Evolutionary conservation across 2,888 invertebrate species (phyloP).

Genomic region (Platycheirus rosarum): DNA sequence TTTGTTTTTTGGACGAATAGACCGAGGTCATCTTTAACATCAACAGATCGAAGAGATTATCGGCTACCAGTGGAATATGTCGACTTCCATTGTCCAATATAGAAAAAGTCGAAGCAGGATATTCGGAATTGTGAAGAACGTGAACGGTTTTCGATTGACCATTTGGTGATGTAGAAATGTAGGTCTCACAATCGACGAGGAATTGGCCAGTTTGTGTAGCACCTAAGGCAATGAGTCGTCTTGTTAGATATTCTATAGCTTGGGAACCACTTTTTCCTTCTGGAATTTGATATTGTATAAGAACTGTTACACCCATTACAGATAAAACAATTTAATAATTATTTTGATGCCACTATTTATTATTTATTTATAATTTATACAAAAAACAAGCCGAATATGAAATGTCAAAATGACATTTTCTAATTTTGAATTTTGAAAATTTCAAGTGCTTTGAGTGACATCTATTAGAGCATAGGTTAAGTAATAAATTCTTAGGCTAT

Average conservation of each 20-base stretch:
- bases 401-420: not conserved
- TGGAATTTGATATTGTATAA: slow-evolving; percentile 93
- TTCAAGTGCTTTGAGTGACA: no score
- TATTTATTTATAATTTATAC: no score
- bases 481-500: no score
- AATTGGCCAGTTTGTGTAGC: slow-evolving; percentile 95
- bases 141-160: slow-evolving; percentile 92
- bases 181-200: slow-evolving; percentile 97
- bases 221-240: slow-evolving; percentile 92
- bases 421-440: no score
- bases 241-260: slow-evolving; percentile 93
- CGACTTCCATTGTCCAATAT: slow-evolving; percentile 94
- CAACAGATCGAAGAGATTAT: slow-evolving; percentile 93
- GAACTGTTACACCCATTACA: slow-evolving; percentile 81
- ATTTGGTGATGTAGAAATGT: slow-evolving; percentile 87
- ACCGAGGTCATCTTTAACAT: slow-evolving; percentile 94
- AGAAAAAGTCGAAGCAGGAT: slow-evolving; percentile 96
- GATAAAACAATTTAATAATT: slow-evolving; percentile 1
- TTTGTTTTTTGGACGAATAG: slow-evolving; percentile 94
- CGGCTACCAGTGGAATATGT: slow-evolving; percentile 93
- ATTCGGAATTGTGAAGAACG: slow-evolving; percentile 97
- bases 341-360: not conserved
- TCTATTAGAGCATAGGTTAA: no score
- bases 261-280: slow-evolving; percentile 96
- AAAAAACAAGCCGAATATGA: not conserved